These are phyloP conservation scores for Brachyhypopomus occidentalis DNA, from an alignment of 2,113 vertebrate species.

Conservation along the genomic window DNA sequence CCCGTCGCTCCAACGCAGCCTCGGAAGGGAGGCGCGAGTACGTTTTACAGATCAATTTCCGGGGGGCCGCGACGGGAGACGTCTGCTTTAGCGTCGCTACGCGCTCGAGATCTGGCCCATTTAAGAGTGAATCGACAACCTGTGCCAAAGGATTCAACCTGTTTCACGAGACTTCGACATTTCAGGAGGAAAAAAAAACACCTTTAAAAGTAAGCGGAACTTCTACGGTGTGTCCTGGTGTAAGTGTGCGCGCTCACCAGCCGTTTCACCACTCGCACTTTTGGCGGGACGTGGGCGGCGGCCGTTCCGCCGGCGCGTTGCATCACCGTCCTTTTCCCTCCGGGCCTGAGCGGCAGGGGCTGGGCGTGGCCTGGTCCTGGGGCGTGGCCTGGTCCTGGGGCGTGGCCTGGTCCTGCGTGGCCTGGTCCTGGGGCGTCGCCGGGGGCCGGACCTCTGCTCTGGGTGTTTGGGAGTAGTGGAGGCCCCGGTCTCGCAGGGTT, in stretches of 20 bases:
- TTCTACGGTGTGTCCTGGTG: not conserved
- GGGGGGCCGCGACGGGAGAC: slow-evolving; percentile 5
- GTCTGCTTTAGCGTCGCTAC: not conserved
- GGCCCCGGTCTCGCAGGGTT: slow-evolving; percentile 47
- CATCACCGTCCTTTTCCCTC: slow-evolving; percentile 92
- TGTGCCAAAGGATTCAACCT: slow-evolving; percentile 3
- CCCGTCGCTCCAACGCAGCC: slow-evolving; percentile 29
- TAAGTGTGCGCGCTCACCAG: slow-evolving; percentile 79
- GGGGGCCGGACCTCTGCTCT: no score
- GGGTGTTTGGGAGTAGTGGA: not conserved
- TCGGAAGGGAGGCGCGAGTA: not conserved
- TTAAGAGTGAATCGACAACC: slow-evolving; percentile 56
- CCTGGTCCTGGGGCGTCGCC: slow-evolving; percentile 28
- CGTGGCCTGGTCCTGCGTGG: slow-evolving; percentile 58
- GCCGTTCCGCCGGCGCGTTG: slow-evolving; percentile 81
- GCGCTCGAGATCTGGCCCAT: slow-evolving; percentile 57
- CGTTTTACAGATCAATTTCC: slow-evolving; percentile 29
- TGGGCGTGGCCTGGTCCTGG: slow-evolving; percentile 64
- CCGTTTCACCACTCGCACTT: slow-evolving; percentile 94
- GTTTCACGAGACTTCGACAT: slow-evolving; percentile 25
- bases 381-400: slow-evolving; percentile 58
- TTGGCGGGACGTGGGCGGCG: slow-evolving; percentile 80
- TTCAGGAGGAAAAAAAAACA: not conserved
- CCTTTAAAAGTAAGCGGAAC: not conserved
- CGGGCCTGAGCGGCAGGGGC: slow-evolving; percentile 76